phyloP scores from a whole-genome alignment of 2,113 vertebrate genomes.

The Psettodes erumei region DNA sequence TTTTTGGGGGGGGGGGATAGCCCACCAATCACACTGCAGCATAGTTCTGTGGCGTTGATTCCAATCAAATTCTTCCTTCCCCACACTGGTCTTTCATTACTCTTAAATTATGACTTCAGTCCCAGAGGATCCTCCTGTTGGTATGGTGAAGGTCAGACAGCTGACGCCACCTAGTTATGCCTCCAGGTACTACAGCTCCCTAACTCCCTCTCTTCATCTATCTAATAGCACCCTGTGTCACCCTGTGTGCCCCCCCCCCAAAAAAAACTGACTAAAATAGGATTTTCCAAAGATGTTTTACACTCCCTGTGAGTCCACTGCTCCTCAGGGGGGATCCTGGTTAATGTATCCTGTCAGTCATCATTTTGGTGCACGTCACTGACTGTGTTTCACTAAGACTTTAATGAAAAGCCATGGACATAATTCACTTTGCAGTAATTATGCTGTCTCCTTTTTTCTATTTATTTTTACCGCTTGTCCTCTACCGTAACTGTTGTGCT shows the following conservation, averaged over 20 bases:
- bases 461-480: conserved; percentile 32
- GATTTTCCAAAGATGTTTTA: conserved; percentile 60
- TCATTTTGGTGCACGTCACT: conserved; percentile 54
- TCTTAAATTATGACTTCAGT: conserved; percentile 54
- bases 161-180: conserved; percentile 65
- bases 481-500: not conserved
- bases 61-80: conserved; percentile 30
- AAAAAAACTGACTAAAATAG: conserved; percentile 48
- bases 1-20: not conserved
- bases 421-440: conserved; percentile 68
- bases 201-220: conserved; percentile 56
- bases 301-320: conserved; percentile 45
- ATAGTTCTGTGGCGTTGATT: not conserved
- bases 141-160: conserved; percentile 64
- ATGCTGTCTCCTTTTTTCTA: conserved; percentile 48
- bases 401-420: conserved; percentile 62
- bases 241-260: conserved; percentile 30
- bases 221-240: conserved; percentile 45
- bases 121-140: conserved; percentile 46
- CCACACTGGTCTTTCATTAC: conserved; percentile 44
- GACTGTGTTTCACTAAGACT: conserved; percentile 54
- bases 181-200: conserved; percentile 61
- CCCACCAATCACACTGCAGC: not conserved
- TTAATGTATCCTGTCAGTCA: conserved; percentile 62
- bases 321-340: conserved; percentile 46